These are phyloP conservation scores for Geophilus truncorum DNA, from an alignment of 2,888 invertebrate genomes.

Conservation along the genomic window DNA sequence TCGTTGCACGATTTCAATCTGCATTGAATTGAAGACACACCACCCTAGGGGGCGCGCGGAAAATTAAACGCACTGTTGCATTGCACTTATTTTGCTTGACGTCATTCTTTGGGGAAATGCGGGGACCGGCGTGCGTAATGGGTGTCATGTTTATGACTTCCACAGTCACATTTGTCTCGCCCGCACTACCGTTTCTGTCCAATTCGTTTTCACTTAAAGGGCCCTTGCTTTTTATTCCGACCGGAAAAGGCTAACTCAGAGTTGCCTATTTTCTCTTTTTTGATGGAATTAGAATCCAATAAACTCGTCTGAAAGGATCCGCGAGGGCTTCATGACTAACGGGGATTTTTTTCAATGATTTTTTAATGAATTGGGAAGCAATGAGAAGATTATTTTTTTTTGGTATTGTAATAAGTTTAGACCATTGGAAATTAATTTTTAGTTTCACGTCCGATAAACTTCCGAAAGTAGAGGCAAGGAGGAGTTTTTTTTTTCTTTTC, in stretches of 20 bases:
- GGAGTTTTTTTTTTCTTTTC: too few species aligned
- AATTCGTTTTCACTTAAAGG: constrained; percentile 19
- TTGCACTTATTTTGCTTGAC: constrained; percentile 19
- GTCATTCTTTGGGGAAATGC: constrained; percentile 20
- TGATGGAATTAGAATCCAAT: neutral
- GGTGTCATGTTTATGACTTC: constrained; percentile 19
- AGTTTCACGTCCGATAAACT: too few species aligned
- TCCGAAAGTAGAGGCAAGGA: too few species aligned
- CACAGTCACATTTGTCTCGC: constrained; percentile 9
- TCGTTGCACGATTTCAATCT: constrained; percentile 19
- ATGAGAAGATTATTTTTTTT: too few species aligned
- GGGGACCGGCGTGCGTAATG: neutral
- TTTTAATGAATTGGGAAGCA: too few species aligned
- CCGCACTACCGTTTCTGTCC: neutral
- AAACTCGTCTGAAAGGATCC: neutral
- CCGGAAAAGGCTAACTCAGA: neutral
- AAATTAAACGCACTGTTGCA: neutral
- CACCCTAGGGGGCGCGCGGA: neutral
- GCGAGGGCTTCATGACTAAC: too few species aligned
- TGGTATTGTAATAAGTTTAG: too few species aligned
- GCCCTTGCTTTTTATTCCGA: neutral
- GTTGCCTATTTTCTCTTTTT: neutral
- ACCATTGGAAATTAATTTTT: too few species aligned
- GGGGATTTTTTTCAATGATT: too few species aligned
- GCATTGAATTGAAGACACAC: constrained; percentile 22